Conservation (phyloP, 1,140 invertebrate genomes). For the Zophobas atratus region DNA sequence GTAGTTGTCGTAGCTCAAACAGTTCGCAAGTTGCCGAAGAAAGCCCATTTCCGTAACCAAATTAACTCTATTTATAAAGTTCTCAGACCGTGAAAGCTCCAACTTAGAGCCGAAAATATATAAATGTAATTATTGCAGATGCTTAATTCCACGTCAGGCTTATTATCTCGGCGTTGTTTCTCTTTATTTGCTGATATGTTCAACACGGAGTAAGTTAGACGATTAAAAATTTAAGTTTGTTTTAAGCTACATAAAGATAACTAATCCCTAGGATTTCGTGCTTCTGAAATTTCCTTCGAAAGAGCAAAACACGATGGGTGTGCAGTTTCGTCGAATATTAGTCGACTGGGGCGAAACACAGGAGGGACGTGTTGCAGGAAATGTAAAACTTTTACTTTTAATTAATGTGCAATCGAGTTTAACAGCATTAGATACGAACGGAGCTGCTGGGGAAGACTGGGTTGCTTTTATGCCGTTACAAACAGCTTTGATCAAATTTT, state of each 20-base stretch:
- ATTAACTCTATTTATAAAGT: conserved; percentile 40
- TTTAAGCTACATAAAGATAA: conserved; percentile 16
- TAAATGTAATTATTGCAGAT: conserved; percentile 33
- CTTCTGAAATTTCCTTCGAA: not conserved
- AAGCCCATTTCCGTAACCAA: conserved; percentile 37
- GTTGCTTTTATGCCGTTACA: not conserved
- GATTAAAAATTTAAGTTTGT: conserved; percentile 31
- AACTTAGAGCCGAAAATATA: conserved; percentile 16
- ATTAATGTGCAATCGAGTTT: conserved; percentile 23
- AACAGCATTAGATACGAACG: conserved; percentile 11
- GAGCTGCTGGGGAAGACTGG: not conserved
- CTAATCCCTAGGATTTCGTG: not conserved
- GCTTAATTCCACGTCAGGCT: conserved; percentile 5
- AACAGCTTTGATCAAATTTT: conserved; percentile 27
- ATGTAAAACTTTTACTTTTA: conserved; percentile 22
- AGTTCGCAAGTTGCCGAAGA: conserved; percentile 25
- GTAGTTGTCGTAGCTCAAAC: conserved; percentile 3
- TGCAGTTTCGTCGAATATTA: conserved; percentile 27
- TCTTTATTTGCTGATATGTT: conserved; percentile 9
- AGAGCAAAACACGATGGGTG: not conserved
- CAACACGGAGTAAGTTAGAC: not conserved
- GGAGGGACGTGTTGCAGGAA: conserved; percentile 3
- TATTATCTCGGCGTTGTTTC: conserved; percentile 18
- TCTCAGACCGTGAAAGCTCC: conserved; percentile 27
- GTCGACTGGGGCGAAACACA: not conserved